Base-by-base conservation (phyloP, 2,888 invertebrate genomes). In the Sipha maydis region DNA sequence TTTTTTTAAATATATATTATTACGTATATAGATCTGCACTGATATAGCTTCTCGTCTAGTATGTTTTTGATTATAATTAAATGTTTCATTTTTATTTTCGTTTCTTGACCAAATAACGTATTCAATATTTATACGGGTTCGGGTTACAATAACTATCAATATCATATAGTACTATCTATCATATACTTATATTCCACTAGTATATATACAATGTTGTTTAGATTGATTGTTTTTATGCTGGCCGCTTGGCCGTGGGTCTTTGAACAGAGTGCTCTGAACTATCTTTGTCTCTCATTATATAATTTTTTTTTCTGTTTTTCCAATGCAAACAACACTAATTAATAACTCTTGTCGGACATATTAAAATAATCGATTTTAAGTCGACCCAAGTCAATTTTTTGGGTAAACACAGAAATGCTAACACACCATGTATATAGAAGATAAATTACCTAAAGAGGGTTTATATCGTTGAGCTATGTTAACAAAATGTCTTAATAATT, bases 401-500 rank as follows among this genome's bases (percentile, higher is more conserved):
- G 4, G 88, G 80, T 73, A 88, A 88, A 88, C 88, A 88, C 82
- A 79, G 61, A 61, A 80, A 88, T 75, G 88, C 88, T 75, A 67
- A 88, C 88, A 75, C 77, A n/a, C 77, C 48, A 17, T 73, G 61
- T 28, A 25, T 61, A 19, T 38, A 56, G 61, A 38, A 73, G 80
- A 76, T 61, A 76, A 88, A 82, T 82, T 85, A 48, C 31, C 88
- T 48, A 75, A 82, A 56, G 17, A 75, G 71, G 61, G 80, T 82
- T 88, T 88, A 82, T 88, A 82, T 82, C 28, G 41, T 75, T 41
- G 80, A 82, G 88, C 61, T 82, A 75, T 88, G 75, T 88, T 73
- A 88, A 88, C 80, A 88, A 82, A 88, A 82, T 61, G 80, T 88
- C 88, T 88, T 61, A 76, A 88, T 88, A 88, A 82, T 76, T 88